Base-by-base conservation (phyloP, 2,888 invertebrate genomes). In the Polia nebulosa region DNA sequence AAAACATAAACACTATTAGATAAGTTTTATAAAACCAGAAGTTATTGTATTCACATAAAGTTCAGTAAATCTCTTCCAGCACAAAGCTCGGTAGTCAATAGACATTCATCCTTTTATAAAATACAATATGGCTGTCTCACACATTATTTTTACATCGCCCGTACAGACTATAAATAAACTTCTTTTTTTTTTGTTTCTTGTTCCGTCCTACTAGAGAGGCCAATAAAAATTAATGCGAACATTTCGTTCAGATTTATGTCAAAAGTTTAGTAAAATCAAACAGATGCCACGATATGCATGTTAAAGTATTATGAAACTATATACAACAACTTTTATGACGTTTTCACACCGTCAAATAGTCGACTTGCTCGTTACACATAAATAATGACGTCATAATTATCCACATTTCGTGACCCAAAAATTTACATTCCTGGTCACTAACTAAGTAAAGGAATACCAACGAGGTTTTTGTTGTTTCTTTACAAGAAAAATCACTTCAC, bases 311-410 rank as follows among this genome's bases (percentile, higher is more conserved):
- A 74, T 75, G 71, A 72, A 76, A 79, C 45, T 56, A 41, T 61
- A 66, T 41, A 73, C 44, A 67, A 82, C 62, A 66, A 68, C 59
- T 67, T 80, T 83, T 70, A 72, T 64, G 62, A 66, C 62, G 34
- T 84, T 84, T 86, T 87, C 80, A 89, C 87, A 82, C 84, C 82
- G 81, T 88, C 81, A 87, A 85, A 84, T 79, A 76, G 81, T 83
- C 73, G 71, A 81, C 69, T 84, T 81, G 82, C 83, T 86, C 78
- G 81, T 88, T 87, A 84, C 75, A 81, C 71, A 71, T 81, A 85
- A 82, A 67, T 69, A 84, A 86, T 78, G 83, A 82, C 81, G 80
- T 78, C 80, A 85, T 89, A 86, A 89, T 87, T 83, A 85, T 83
- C 75, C 56, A 80, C 56, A 72, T 81, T 88, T 75, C 87, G 87